phyloP scores from a whole-genome alignment of 2,113 vertebrate genomes.

The Cryptotis parvus region DNA sequence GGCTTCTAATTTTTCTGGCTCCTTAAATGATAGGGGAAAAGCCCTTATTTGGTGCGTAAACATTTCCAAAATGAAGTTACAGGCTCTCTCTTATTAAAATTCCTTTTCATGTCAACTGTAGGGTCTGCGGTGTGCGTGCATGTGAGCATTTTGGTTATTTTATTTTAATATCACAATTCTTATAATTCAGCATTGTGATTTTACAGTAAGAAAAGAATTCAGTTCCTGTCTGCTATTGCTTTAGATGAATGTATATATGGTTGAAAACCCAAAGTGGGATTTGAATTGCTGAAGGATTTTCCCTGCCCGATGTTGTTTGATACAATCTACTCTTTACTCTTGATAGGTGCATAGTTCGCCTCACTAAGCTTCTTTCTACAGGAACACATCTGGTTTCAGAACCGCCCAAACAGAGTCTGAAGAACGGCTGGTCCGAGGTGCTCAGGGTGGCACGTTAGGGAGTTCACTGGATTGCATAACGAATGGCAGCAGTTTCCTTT shows the following conservation, averaged over 20 bases:
- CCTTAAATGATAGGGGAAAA: background rate
- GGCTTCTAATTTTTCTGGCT: constrained; percentile 64
- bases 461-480: constrained; percentile 65
- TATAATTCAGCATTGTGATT: constrained; percentile 64
- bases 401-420: constrained; percentile 70
- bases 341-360: constrained; percentile 84
- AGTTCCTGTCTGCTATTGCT: constrained; percentile 74
- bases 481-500: constrained; percentile 5
- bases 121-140: constrained; percentile 4
- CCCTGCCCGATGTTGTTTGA: constrained; percentile 78
- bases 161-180: constrained; percentile 53
- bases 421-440: constrained; percentile 63
- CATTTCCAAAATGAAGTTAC: constrained; percentile 31
- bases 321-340: constrained; percentile 78
- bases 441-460: background rate
- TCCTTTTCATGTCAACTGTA: constrained; percentile 55
- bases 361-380: constrained; percentile 82
- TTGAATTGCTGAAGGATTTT: constrained; percentile 57
- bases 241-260: constrained; percentile 60
- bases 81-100: constrained; percentile 51
- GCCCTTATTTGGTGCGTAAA: constrained; percentile 64
- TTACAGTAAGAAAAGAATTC: constrained; percentile 66
- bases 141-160: constrained; percentile 37
- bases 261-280: constrained; percentile 68
- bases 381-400: constrained; percentile 81